phyloP scores from a whole-genome alignment of 2,888 invertebrate genomes.

The Anticlea derivata region DNA sequence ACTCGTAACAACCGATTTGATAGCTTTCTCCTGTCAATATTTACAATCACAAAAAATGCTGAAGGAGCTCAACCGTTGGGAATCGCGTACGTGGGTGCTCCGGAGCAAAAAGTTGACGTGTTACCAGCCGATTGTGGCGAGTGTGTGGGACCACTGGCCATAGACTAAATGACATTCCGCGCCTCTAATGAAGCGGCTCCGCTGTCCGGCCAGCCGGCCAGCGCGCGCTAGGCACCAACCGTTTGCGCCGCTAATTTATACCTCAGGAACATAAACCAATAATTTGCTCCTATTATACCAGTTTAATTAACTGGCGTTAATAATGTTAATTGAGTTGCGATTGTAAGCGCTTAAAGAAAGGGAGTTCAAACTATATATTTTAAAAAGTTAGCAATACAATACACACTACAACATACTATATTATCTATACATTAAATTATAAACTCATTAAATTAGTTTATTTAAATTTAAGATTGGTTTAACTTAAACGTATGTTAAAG shows the following conservation, averaged over 20 bases:
- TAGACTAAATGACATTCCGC: slow-evolving; percentile 66
- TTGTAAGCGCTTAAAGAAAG: no score
- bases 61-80: slow-evolving; percentile 46
- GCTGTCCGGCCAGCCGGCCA: slow-evolving; percentile 4
- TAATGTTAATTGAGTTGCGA: slow-evolving; percentile 17
- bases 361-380: no score
- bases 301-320: neutral
- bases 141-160: slow-evolving; percentile 25
- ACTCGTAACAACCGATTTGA: slow-evolving; percentile 42
- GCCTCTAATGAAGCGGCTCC: slow-evolving; percentile 60
- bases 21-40: slow-evolving; percentile 70
- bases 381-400: no score
- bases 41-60: slow-evolving; percentile 52
- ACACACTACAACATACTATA: no score
- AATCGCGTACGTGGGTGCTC: slow-evolving; percentile 22
- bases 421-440: no score
- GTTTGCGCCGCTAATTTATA: slow-evolving; percentile 1
- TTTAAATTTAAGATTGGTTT: no score
- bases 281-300: slow-evolving; percentile 22
- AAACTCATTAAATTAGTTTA: no score
- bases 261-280: slow-evolving; percentile 24
- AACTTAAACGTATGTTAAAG: no score
- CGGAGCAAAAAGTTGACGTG: slow-evolving; percentile 56
- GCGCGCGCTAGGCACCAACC: neutral
- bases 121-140: slow-evolving; percentile 10